These are phyloP conservation scores for Thumatha senex DNA, from an alignment of 2,888 invertebrate species.

Conservation along the genomic window DNA sequence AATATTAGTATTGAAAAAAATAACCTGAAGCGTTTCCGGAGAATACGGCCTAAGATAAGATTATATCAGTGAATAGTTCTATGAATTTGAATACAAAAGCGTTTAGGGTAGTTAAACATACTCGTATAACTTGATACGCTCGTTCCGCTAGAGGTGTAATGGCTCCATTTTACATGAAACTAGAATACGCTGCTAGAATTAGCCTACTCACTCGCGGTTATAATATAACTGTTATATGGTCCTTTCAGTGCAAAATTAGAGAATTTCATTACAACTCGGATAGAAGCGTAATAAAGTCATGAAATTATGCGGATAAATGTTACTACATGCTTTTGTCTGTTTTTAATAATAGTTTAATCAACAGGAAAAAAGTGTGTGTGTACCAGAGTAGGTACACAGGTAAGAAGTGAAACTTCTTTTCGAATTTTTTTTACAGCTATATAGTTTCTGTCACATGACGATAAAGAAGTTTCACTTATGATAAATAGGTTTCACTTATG, in stretches of 20 bases:
- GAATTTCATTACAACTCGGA: conserved; percentile 6
- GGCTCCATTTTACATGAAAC: conserved; percentile 4
- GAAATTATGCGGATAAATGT: conserved; percentile 6
- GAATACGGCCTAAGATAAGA: too few species aligned
- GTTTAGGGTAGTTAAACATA: background rate
- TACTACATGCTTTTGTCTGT: background rate
- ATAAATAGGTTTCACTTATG: too few species aligned
- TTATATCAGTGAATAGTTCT: too few species aligned
- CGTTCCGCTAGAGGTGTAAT: conserved; percentile 1
- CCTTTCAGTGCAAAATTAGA: conserved; percentile 3
- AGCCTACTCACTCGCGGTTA: conserved; percentile 5
- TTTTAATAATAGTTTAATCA: background rate
- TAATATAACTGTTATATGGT: conserved; percentile 6
- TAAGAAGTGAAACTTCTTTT: too few species aligned
- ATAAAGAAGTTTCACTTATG: too few species aligned
- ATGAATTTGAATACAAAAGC: too few species aligned
- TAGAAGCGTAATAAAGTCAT: conserved; percentile 2
- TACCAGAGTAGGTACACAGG: too few species aligned
- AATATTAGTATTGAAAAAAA: too few species aligned
- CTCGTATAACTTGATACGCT: background rate
- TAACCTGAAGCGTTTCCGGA: too few species aligned
- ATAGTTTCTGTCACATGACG: too few species aligned
- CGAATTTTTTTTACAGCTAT: too few species aligned
- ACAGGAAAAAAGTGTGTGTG: too few species aligned
- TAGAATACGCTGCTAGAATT: conserved; percentile 1